A percentile compares a stretch with the other conserved stretches of the same genome.
Evolutionary conservation across 2,888 invertebrate species (phyloP).

Genomic region (Diaphora mendica): DNA sequence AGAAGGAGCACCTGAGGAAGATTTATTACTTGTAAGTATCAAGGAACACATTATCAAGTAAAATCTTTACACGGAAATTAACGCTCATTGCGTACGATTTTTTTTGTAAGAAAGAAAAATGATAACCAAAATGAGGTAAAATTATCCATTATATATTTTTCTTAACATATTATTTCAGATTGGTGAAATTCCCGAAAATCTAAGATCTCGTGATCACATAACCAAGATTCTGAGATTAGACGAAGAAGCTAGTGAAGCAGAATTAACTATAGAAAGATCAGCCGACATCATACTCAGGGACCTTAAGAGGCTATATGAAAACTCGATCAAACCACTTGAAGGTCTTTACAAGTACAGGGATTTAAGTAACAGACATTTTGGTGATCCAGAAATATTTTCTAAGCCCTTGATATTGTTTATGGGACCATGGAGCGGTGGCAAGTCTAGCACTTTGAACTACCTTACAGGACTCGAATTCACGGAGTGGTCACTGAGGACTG

Average conservation of each 20-base stretch:
- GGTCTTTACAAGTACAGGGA: conserved; percentile 96
- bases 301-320: conserved; percentile 94
- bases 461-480: conserved; percentile 95
- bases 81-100: background rate
- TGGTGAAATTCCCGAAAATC: conserved; percentile 91
- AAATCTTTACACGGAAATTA: background rate
- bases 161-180: conserved; percentile 82
- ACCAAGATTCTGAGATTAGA: conserved; percentile 92
- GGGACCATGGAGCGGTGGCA: conserved; percentile 99
- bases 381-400: conserved; percentile 97
- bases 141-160: background rate
- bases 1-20: conserved; percentile 88
- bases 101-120: background rate
- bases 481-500: conserved; percentile 93
- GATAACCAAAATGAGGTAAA: background rate
- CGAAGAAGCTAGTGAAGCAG: conserved; percentile 90
- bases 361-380: conserved; percentile 95
- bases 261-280: conserved; percentile 90
- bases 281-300: conserved; percentile 93
- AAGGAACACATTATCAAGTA: background rate
- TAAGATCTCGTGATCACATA: conserved; percentile 93
- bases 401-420: conserved; percentile 97
- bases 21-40: conserved; percentile 86
- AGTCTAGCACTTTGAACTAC: conserved; percentile 97
- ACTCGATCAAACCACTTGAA: conserved; percentile 95